Percentiles rank a stretch among this genome's conserved stretches.
Evolutionary conservation across 2,888 invertebrate species (phyloP).

Genomic region (Mythimna albipuncta): DNA sequence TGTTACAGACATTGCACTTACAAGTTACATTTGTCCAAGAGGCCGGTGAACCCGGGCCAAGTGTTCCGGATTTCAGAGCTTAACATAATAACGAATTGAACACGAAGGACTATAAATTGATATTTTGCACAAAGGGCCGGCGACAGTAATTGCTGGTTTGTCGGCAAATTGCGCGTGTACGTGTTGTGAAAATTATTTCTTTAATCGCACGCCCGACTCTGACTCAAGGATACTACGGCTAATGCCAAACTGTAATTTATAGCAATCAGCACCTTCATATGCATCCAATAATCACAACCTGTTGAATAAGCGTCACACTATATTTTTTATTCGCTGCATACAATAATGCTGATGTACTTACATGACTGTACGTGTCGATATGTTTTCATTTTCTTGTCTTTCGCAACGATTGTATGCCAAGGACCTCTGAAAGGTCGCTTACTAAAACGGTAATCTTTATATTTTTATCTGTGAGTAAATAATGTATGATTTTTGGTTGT

Average conservation of each 20-base stretch:
- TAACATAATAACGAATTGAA: conserved; percentile 65
- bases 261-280: conserved; percentile 69
- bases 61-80: conserved; percentile 64
- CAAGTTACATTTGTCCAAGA: conserved; percentile 60
- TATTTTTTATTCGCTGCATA: conserved; percentile 62
- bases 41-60: conserved; percentile 65
- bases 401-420: conserved; percentile 85
- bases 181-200: conserved; percentile 78
- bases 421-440: conserved; percentile 86
- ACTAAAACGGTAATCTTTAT: conserved; percentile 89
- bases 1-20: conserved; percentile 28
- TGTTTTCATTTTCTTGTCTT: conserved; percentile 81
- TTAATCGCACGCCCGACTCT: conserved; percentile 71
- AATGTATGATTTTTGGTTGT: conserved; percentile 77
- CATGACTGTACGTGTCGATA: conserved; percentile 70
- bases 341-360: conserved; percentile 41
- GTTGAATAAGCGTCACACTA: conserved; percentile 63
- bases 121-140: conserved; percentile 78
- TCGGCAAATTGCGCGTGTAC: conserved; percentile 73
- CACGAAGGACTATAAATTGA: conserved; percentile 74
- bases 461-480: conserved; percentile 83
- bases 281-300: conserved; percentile 64
- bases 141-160: conserved; percentile 79
- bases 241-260: conserved; percentile 76
- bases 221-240: conserved; percentile 74